Percentiles rank a stretch among this genome's conserved stretches.
Evolutionary conservation across 2,113 vertebrate genomes (phyloP).

Genomic region (Tyrannus savana): DNA sequence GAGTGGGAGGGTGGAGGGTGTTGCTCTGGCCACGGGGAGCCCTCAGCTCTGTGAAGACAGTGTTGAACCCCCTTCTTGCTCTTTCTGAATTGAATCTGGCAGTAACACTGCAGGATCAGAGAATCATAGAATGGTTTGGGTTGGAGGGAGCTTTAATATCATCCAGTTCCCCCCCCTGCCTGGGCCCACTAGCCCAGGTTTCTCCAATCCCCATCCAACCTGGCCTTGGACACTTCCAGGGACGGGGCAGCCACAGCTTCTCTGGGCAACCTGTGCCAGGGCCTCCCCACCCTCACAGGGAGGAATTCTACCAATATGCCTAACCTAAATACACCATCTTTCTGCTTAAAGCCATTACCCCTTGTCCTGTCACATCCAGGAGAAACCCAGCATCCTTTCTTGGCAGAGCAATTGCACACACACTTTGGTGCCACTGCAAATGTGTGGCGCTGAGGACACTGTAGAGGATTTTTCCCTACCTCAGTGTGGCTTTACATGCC

Average conservation of each 20-base stretch:
- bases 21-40: neutral
- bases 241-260: neutral
- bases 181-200: neutral
- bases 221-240: neutral
- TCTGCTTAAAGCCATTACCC: neutral
- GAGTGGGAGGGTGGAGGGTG: neutral
- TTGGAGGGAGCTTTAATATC: neutral
- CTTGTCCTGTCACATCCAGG: neutral
- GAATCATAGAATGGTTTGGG: neutral
- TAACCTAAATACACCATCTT: neutral
- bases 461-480: neutral
- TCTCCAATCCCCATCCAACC: rapidly evolving
- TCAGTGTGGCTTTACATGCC: too few species aligned
- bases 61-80: neutral
- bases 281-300: neutral
- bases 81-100: neutral
- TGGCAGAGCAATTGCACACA: neutral
- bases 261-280: neutral
- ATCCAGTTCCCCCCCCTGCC: neutral
- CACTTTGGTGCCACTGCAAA: neutral
- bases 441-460: neutral
- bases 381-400: neutral
- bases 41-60: neutral
- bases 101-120: neutral
- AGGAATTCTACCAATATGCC: neutral